A percentile compares a stretch with the other conserved stretches of the same genome.
Evolutionary conservation across 1,140 invertebrate species (phyloP).

Genomic region (Drosophila murphyi): DNA sequence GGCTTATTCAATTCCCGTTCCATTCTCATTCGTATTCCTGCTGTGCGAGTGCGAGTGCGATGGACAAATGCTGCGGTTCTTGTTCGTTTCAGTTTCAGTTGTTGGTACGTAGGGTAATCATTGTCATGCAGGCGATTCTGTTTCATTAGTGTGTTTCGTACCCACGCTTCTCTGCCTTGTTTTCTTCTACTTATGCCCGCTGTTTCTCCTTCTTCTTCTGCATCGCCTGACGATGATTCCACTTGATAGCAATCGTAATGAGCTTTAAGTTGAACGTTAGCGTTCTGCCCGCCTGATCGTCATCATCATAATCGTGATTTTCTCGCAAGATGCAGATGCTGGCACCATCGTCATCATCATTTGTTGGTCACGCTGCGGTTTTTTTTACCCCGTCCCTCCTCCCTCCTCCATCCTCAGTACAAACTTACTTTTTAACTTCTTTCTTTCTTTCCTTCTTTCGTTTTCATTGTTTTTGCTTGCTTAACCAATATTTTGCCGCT

Average conservation of each 20-base stretch:
- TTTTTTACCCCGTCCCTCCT: slow-evolving; percentile 8
- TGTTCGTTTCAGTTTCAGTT: slow-evolving; percentile 43
- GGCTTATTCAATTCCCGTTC: slow-evolving; percentile 22
- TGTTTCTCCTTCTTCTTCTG: background rate
- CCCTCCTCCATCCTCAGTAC: background rate
- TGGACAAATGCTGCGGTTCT: slow-evolving; percentile 48
- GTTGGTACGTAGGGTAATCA: slow-evolving; percentile 56
- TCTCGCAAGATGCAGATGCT: slow-evolving; percentile 69
- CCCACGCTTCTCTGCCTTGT: slow-evolving; percentile 57
- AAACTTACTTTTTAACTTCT: slow-evolving; percentile 38
- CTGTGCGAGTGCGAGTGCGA: slow-evolving; percentile 49
- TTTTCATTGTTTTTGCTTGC: slow-evolving; percentile 78
- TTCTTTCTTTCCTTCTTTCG: slow-evolving; percentile 50
- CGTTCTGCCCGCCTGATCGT: slow-evolving; percentile 63
- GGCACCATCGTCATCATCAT: slow-evolving; percentile 68
- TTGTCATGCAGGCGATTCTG: slow-evolving; percentile 77
- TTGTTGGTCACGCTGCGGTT: slow-evolving; percentile 73
- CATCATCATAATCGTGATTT: slow-evolving; percentile 66
- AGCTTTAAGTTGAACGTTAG: slow-evolving; percentile 60
- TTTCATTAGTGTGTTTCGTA: slow-evolving; percentile 74
- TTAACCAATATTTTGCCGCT: slow-evolving; percentile 79
- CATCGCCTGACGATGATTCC: slow-evolving; percentile 31
- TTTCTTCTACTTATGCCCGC: background rate
- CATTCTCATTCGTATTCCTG: slow-evolving; percentile 45
- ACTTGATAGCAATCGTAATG: slow-evolving; percentile 71